Percentiles rank a stretch among this genome's conserved stretches.
Evolutionary conservation across 2,797 vertebrate species (phyloP).

Genomic region (Holocentrus rufus): DNA sequence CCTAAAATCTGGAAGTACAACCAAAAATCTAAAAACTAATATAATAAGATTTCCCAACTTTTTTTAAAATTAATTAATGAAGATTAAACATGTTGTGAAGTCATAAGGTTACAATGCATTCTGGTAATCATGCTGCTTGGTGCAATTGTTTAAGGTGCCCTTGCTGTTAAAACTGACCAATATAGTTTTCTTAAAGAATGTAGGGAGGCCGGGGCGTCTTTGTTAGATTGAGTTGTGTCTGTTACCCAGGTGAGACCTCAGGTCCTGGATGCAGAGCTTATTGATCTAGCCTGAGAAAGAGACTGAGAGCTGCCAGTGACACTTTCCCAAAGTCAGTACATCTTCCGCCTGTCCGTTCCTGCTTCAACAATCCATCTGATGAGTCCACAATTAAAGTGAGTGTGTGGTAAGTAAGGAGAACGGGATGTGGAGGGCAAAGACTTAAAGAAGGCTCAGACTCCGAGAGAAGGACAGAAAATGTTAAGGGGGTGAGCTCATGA

Average conservation of each 20-base stretch:
- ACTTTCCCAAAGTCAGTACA: conserved; percentile 36
- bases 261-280: conserved; percentile 49
- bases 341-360: conserved; percentile 39
- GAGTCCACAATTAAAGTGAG: conserved; percentile 52
- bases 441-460: not conserved
- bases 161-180: not conserved
- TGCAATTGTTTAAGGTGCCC: not conserved
- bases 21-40: no score
- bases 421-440: not conserved
- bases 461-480: not conserved
- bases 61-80: no score
- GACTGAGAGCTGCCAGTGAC: conserved; percentile 61
- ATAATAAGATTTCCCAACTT: no score
- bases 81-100: no score
- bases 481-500: not conserved
- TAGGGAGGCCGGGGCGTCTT: not conserved
- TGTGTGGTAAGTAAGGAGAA: conserved; percentile 6
- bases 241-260: conserved; percentile 30
- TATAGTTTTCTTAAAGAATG: not conserved
- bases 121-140: not conserved
- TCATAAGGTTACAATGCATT: no score
- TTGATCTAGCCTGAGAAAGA: conserved; percentile 53
- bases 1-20: no score
- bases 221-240: conserved; percentile 37
- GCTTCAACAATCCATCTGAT: conserved; percentile 52